Evolutionary conservation across 2,113 vertebrate species (phyloP).

Genomic region (Labeo catla): DNA sequence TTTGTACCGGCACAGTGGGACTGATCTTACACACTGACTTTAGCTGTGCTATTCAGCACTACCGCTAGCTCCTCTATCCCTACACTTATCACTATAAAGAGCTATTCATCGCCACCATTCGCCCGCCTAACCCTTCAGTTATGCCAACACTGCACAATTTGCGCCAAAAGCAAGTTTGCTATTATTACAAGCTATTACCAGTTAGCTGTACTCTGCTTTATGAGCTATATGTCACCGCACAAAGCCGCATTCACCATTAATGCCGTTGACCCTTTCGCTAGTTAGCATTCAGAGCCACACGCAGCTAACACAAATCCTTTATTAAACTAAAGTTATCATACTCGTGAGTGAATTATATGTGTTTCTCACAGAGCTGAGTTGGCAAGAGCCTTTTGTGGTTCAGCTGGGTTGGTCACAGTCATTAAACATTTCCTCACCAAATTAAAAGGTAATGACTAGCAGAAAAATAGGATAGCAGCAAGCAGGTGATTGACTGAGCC

Average conservation of each 20-base stretch:
- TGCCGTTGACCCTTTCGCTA: slow-evolving; percentile 22
- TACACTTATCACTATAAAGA: slow-evolving; percentile 47
- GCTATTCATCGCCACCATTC: slow-evolving; percentile 24
- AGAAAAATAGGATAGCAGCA: slow-evolving; percentile 16
- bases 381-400: slow-evolving; percentile 6
- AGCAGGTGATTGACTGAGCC: slow-evolving; percentile 14
- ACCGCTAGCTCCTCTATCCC: slow-evolving; percentile 32
- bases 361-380: neutral
- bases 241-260: slow-evolving; percentile 1
- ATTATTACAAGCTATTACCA: slow-evolving; percentile 39
- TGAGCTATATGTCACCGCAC: slow-evolving; percentile 25
- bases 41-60: slow-evolving; percentile 48
- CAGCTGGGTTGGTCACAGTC: slow-evolving; percentile 12
- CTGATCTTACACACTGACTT: slow-evolving; percentile 57
- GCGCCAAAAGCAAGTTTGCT: slow-evolving; percentile 21
- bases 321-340: neutral
- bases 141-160: slow-evolving; percentile 19
- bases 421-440: slow-evolving; percentile 8
- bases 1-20: slow-evolving; percentile 55
- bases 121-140: slow-evolving; percentile 26
- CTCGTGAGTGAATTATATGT: neutral
- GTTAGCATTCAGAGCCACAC: slow-evolving; percentile 36
- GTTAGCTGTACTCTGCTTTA: slow-evolving; percentile 7
- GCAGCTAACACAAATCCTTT: slow-evolving; percentile 1
- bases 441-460: slow-evolving; percentile 28